Base-by-base conservation (phyloP, 1,140 invertebrate species). In the Odontomachus brunneus region DNA sequence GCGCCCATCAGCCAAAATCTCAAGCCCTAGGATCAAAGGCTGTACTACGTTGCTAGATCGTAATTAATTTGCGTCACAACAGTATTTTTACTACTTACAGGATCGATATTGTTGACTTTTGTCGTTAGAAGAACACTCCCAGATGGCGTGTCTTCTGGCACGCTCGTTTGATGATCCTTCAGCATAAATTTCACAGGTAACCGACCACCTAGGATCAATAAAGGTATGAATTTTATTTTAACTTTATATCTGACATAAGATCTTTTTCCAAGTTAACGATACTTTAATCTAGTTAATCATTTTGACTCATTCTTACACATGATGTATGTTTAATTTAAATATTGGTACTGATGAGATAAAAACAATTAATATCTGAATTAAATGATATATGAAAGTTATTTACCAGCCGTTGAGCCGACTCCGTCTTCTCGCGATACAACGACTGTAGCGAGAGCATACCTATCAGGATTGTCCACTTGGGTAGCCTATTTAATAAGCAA, bases 391-490 rank as follows among this genome's bases (percentile, higher is more conserved):
- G 17, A 67, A 49, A 7, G 19, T 22, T 22, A 63, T 24, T 82
- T 89, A 94, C 93, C 93, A 76, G 90, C 90, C 59, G 90, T 93
- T 17, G 92, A 89, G 84, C 92, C 86, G 78, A 92, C 74, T 85
- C 85, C 84, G 84, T 94, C 95, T 88, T 93, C 94, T 87, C 95
- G 92, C 17, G 95, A 95, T 33, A 98, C 94, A 67, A 97, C 96
- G 49, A 98, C 94, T 0, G 98, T 98, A 5, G 97, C 96, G 75
- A 98, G 93, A 3, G 97, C 97, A 91, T 98, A 98, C 57, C 98
- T 95, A 94, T 98, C 98, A 0, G 96, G 94, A 94, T 99, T 98
- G 92, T 99, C 97, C 63, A 96, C 95, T 93, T 98, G 98, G 0
- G 97, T 97, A 19, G 97, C 97, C 96, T 98, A 92, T 2, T 90